phyloP scores from a whole-genome alignment of 2,888 invertebrate genomes.

The Eudasyphora cyanicolor region DNA sequence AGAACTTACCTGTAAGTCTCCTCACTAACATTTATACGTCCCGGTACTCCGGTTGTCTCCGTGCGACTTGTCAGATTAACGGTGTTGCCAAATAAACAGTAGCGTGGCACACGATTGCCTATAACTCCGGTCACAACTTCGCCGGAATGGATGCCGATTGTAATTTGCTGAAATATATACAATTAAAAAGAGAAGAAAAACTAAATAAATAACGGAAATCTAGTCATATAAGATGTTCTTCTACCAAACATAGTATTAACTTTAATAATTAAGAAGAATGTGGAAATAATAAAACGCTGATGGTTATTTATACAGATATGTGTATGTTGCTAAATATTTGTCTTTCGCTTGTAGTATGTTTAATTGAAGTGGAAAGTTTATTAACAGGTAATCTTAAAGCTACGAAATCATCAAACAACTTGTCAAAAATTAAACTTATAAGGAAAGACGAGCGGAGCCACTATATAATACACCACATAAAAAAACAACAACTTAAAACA shows the following conservation, averaged over 20 bases:
- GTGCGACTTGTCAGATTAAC: slow-evolving; percentile 96
- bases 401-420: too few species aligned
- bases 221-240: slow-evolving; percentile 9
- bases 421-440: too few species aligned
- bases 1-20: slow-evolving; percentile 91
- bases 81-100: slow-evolving; percentile 96
- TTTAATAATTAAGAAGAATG: background rate
- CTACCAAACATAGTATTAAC: background rate
- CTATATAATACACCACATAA: too few species aligned
- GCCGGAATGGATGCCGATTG: slow-evolving; percentile 96
- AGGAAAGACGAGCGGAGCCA: too few species aligned
- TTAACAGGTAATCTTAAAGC: too few species aligned
- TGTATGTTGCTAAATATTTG: too few species aligned
- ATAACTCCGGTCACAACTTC: slow-evolving; percentile 97
- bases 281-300: background rate
- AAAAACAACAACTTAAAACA: too few species aligned
- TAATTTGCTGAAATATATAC: slow-evolving; percentile 87
- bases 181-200: too few species aligned
- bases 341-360: too few species aligned
- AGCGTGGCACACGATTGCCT: slow-evolving; percentile 95
- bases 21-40: slow-evolving; percentile 94
- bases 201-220: background rate
- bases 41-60: slow-evolving; percentile 94
- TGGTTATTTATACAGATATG: too few species aligned
- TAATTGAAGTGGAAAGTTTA: too few species aligned